phyloP scores from a whole-genome alignment of 2,888 invertebrate genomes.

The Trichogramma dendrolimi region DNA sequence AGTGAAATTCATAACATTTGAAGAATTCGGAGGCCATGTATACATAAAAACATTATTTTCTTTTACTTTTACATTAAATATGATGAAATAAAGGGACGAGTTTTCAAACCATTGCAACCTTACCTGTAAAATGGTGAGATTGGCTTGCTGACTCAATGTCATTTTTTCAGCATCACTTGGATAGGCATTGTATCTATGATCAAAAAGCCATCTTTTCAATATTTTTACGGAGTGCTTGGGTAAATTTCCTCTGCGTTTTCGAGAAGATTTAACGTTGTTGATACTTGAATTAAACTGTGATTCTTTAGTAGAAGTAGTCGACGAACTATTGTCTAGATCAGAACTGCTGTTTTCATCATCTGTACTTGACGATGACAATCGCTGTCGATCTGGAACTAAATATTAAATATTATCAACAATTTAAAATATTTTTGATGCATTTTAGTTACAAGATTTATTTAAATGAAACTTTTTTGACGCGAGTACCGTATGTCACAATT shows the following conservation, averaged over 20 bases:
- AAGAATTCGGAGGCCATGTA: no score
- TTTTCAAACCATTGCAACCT: slow-evolving; percentile 27
- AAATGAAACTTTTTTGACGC: no score
- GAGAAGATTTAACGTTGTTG: slow-evolving; percentile 50
- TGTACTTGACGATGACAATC: slow-evolving; percentile 67
- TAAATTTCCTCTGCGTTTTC: slow-evolving; percentile 84
- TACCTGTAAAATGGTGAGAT: slow-evolving; percentile 82
- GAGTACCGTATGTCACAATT: no score
- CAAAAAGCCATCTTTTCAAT: slow-evolving; percentile 87
- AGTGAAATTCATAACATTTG: no score
- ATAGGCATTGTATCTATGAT: slow-evolving; percentile 92
- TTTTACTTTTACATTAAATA: neutral
- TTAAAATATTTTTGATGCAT: no score
- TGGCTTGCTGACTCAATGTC: slow-evolving; percentile 79
- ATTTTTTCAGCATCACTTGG: slow-evolving; percentile 90
- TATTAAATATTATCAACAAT: neutral
- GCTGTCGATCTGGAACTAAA: slow-evolving; percentile 57
- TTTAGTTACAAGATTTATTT: no score
- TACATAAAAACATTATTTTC: no score
- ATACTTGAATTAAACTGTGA: slow-evolving; percentile 45
- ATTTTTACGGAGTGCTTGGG: slow-evolving; percentile 91
- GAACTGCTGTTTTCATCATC: slow-evolving; percentile 67
- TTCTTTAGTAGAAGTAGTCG: slow-evolving; percentile 42
- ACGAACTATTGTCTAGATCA: slow-evolving; percentile 50
- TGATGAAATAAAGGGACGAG: neutral